Percentiles rank a stretch among this genome's conserved stretches.
Conservation (phyloP, 2,888 invertebrate species). For the Hydropsyche betteni region DNA sequence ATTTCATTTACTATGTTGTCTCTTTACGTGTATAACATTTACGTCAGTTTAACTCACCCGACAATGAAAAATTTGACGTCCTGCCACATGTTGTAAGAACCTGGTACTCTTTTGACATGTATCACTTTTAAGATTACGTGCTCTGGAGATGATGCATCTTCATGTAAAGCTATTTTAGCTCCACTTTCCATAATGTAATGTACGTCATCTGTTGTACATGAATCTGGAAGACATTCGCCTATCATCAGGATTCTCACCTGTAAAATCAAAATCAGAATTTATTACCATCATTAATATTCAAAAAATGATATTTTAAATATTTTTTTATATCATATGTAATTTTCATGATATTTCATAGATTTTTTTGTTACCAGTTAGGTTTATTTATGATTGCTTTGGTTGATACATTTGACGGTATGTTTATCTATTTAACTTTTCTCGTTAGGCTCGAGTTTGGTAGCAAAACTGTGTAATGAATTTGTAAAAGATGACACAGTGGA, state of each 20-base stretch:
- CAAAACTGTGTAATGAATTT: slow-evolving; percentile 22
- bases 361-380: no score
- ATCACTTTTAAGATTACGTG: slow-evolving; percentile 63
- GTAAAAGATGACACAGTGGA: neutral
- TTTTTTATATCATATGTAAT: no score
- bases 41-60: slow-evolving; percentile 63
- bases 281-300: neutral
- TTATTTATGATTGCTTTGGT: no score
- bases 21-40: neutral
- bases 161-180: slow-evolving; percentile 52
- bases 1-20: no score
- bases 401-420: no score
- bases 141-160: slow-evolving; percentile 13
- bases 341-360: no score
- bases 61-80: slow-evolving; percentile 75
- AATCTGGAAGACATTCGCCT: slow-evolving; percentile 78
- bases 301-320: no score
- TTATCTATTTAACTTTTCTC: slow-evolving; percentile 17
- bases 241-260: slow-evolving; percentile 75
- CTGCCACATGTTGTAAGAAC: slow-evolving; percentile 69
- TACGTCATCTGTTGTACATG: slow-evolving; percentile 70
- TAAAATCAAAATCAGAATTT: slow-evolving; percentile 50
- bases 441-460: slow-evolving; percentile 16
- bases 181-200: slow-evolving; percentile 59
- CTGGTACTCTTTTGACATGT: slow-evolving; percentile 74